Evolutionary conservation across 2,113 vertebrate genomes (phyloP).

Genomic region (Gambusia affinis): DNA sequence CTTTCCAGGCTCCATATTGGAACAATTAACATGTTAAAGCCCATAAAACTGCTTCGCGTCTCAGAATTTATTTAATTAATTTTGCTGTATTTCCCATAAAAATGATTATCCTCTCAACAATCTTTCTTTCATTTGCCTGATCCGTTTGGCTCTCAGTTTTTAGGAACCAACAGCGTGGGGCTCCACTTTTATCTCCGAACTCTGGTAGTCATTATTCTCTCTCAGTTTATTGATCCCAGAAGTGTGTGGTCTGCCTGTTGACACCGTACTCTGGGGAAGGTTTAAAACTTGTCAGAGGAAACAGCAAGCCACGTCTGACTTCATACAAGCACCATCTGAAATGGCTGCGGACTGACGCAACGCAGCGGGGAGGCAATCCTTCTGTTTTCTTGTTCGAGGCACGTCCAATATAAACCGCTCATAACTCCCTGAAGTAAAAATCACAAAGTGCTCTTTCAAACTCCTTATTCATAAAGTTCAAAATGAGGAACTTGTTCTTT

Average conservation of each 20-base stretch:
- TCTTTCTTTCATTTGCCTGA: conserved; percentile 8
- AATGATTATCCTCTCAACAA: conserved; percentile 14
- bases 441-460: neutral
- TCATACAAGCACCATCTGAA: conserved; percentile 35
- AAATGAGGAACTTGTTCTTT: conserved; percentile 8
- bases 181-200: conserved; percentile 40
- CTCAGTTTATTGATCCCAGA: conserved; percentile 51
- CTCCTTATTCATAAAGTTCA: neutral
- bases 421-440: conserved; percentile 22
- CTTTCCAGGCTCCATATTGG: conserved; percentile 3
- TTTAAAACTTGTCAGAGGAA: conserved; percentile 50
- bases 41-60: conserved; percentile 18
- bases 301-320: conserved; percentile 37
- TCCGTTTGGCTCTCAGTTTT: neutral
- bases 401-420: conserved; percentile 27
- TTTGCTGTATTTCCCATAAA: conserved; percentile 15
- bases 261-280: conserved; percentile 34
- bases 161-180: neutral
- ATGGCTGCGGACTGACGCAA: conserved; percentile 37
- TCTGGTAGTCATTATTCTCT: conserved; percentile 39
- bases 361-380: conserved; percentile 44
- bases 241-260: conserved; percentile 53
- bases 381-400: conserved; percentile 50
- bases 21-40: conserved; percentile 24
- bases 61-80: conserved; percentile 32